Evolutionary conservation across 2,888 invertebrate species (phyloP).

Genomic region (Dascillus cervinus): DNA sequence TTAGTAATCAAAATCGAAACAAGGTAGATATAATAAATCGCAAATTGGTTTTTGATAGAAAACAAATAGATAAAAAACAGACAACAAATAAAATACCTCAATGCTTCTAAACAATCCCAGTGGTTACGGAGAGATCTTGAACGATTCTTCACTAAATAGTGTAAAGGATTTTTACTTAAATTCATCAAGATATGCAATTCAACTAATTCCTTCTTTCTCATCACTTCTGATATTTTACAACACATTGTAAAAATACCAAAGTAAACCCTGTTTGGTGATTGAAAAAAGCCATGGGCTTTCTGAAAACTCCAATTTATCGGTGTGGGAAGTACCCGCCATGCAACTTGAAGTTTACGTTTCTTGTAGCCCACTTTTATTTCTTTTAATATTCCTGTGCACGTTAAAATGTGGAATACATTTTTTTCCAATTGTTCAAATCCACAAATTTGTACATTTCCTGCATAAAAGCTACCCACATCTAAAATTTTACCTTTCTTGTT

Average conservation of each 20-base stretch:
- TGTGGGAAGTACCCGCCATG: no score
- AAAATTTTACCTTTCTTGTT: constrained; percentile 26
- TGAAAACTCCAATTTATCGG: no score
- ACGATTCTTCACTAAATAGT: constrained; percentile 28
- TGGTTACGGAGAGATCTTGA: constrained; percentile 25
- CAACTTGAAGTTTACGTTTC: constrained; percentile 26
- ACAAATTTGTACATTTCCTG: constrained; percentile 30
- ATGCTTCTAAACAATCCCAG: constrained; percentile 37
- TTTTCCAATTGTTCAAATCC: constrained; percentile 27
- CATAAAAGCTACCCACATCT: constrained; percentile 23
- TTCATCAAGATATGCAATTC: constrained; percentile 29
- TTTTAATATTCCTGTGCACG: constrained; percentile 29
- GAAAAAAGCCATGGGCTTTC: constrained; percentile 30
- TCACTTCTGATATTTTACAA: constrained; percentile 24
- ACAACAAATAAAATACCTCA: constrained; percentile 32
- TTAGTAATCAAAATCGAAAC: no score
- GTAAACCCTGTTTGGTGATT: constrained; percentile 29
- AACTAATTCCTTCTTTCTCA: constrained; percentile 21
- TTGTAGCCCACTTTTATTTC: constrained; percentile 26
- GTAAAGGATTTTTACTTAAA: constrained; percentile 25
- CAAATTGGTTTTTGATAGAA: no score
- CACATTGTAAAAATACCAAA: constrained; percentile 28
- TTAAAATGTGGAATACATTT: constrained; percentile 27
- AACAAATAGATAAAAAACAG: no score
- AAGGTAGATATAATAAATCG: no score